Evolutionary conservation across 2,888 invertebrate species (phyloP).

Genomic region (Nemurella pictetii): DNA sequence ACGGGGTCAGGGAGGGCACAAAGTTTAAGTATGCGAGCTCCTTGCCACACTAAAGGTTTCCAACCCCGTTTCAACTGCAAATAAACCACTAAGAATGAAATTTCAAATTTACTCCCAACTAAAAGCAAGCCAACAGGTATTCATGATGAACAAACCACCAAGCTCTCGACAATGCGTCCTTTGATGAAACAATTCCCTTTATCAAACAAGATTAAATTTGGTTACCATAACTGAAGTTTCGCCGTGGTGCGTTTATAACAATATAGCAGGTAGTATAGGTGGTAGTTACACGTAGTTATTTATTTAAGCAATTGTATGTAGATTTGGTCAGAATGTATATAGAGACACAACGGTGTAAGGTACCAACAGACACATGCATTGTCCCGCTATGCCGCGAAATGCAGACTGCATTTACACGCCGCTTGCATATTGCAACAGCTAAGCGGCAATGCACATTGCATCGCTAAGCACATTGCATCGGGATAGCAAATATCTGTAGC

Average conservation of each 20-base stretch:
- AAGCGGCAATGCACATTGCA: neutral
- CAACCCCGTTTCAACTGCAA: neutral
- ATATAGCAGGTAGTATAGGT: neutral
- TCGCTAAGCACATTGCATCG: neutral
- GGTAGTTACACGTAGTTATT: neutral
- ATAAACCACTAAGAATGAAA: neutral
- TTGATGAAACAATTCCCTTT: neutral
- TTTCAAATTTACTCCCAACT: neutral
- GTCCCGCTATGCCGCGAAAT: neutral
- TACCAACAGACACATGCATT: neutral
- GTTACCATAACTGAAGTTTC: neutral
- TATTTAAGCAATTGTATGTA: neutral
- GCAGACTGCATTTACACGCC: neutral
- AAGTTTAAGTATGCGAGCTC: no score
- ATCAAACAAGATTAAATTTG: neutral
- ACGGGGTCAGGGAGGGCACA: no score
- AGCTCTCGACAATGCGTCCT: neutral
- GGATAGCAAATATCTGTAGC: neutral
- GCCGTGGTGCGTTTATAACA: neutral
- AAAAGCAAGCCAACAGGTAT: neutral
- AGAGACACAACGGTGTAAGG: neutral
- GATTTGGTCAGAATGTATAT: neutral
- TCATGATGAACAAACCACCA: neutral
- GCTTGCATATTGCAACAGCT: neutral
- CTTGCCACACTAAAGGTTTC: no score